Conservation (phyloP, 2,797 vertebrate genomes). For the Peromyscus melanophrys region DNA sequence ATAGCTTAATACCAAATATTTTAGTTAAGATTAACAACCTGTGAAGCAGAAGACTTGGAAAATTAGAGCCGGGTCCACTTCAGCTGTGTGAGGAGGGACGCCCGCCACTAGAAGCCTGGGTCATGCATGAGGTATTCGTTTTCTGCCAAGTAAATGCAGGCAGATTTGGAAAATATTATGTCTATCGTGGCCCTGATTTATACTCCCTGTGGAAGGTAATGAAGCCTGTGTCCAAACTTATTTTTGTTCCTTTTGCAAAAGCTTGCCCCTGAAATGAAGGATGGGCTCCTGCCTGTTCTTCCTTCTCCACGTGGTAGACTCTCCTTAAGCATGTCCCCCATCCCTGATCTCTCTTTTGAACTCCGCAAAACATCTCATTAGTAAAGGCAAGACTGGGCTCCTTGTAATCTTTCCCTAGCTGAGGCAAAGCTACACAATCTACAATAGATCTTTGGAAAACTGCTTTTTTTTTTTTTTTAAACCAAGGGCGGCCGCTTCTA, state of each 20-base stretch:
- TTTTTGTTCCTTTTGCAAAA: slow-evolving; percentile 82
- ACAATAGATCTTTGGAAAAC: slow-evolving; percentile 89
- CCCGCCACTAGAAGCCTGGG: slow-evolving; percentile 78
- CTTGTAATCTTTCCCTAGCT: slow-evolving; percentile 84
- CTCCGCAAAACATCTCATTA: slow-evolving; percentile 88
- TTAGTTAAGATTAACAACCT: slow-evolving; percentile 86
- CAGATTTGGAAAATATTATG: slow-evolving; percentile 86
- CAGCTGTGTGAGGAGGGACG: slow-evolving; percentile 69
- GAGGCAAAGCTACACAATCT: slow-evolving; percentile 88
- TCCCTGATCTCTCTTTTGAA: slow-evolving; percentile 70
- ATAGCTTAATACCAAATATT: slow-evolving; percentile 87
- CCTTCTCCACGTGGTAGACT: slow-evolving; percentile 70
- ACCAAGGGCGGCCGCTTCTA: slow-evolving; percentile 88
- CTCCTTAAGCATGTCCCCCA: slow-evolving; percentile 76
- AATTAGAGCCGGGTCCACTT: slow-evolving; percentile 82
- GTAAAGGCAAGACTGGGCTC: slow-evolving; percentile 80
- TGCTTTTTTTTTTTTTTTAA: slow-evolving; percentile 67
- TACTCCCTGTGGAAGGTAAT: slow-evolving; percentile 84
- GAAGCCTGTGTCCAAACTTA: slow-evolving; percentile 84
- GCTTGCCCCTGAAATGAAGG: slow-evolving; percentile 81
- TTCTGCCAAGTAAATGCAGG: slow-evolving; percentile 85
- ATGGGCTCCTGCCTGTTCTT: slow-evolving; percentile 80
- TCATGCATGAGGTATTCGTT: slow-evolving; percentile 81
- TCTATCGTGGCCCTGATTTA: slow-evolving; percentile 83
- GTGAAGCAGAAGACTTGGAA: slow-evolving; percentile 81